Evolutionary conservation across 2,113 vertebrate species (phyloP), one percentile per base, ranked within the genome.

Genomic region (Psephotus haematonotus): DNA sequence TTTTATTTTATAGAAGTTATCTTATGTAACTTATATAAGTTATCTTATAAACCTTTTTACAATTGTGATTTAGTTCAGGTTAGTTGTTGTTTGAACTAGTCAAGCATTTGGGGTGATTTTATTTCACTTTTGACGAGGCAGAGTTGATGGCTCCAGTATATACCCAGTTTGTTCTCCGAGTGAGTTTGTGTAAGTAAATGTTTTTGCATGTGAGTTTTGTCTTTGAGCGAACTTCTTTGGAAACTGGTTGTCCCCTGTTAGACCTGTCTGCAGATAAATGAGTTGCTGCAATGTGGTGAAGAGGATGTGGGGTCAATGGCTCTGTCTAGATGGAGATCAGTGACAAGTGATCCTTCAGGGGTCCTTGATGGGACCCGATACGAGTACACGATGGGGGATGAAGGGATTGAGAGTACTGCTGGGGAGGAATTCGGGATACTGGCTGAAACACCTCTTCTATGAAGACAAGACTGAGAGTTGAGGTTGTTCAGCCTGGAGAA

Each of bases 281-380:
- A 13, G 5, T 68, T 69, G 39, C 62, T 60, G 37, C 67, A 65
- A n/a, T 55, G 52, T 47, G 64, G 17, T 50, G 69, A 44, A 64
- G 47, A 57, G 27, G 33, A 29, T 5, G 5, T 20, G 7, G 39
- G 65, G 52, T 57, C 16, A 29, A 11, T 1, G 13, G 6, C 35
- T 62, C 9, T 70, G 62, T 55, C 68, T 57, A 13, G 12, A 17
- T 43, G 25, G 37, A 82, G 4, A 11, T 39, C 2, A 2, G n/a
- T 70, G 75, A 20, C 31, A 49, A 24, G 19, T 31, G 23, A 13
- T 72, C 33, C 52, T 41, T 65, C 33, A 33, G 24, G 20, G 57
- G 28, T 43, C 60, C 11, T 2, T 24, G 28, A 2, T 60, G 17
- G 53, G 19, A 35, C 39, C 12, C 1, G 1, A 2, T 31, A 33